Evolutionary conservation across 2,888 invertebrate genomes (phyloP), one percentile per base, ranked within the genome.

Genomic region (Norana najaformis): DNA sequence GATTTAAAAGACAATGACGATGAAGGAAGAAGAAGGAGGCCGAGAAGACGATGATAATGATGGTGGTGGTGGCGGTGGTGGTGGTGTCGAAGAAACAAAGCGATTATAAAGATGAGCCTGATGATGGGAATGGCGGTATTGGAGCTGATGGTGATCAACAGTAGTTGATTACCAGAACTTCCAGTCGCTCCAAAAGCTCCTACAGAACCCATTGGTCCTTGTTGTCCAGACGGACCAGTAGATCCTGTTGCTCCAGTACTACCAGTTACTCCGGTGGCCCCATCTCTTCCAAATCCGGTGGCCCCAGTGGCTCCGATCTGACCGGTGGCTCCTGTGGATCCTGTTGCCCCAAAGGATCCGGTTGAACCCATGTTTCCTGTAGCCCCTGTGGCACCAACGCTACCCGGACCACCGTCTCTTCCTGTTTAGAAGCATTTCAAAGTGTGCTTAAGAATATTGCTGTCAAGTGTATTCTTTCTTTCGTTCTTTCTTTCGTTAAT

Each of bases 341-440:
- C 92, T 36, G 37, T 38, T 34, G 89, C 83, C 36, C 92, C 92
- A 39, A 53, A 23, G 41, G 83, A 89, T 69, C 92, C 90, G 38
- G 36, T 88, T 69, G 5, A 35, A 53, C 88, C 91, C 53, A 37
- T 47, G 37, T 39, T 34, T n/a, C 91, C 91, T 38, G 34, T 39
- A 37, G 36, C 14, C 5, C 91, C 91, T n/a, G 82, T n/a, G 34
- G 37, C 11, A n/a, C 91, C 91, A 38, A 88, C 8, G 23, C 6
- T 34, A 23, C 91, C 91, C 82, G 69, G 38, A 16, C 1, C 20
- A 30, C 91, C 91, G 36, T 89, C n/a, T 34, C 34, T 34, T 47
- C 91, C 91, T 41, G 47, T 39, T 47, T n/a, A 90, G 30, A 83
- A 35, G 34, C 85, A 85, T 85, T 37, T 8, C 5, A 85, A 85